Percentiles rank a stretch among this genome's conserved stretches.
phyloP scores from a whole-genome alignment of 1,140 invertebrate genomes.

The Calliphora vicina region DNA sequence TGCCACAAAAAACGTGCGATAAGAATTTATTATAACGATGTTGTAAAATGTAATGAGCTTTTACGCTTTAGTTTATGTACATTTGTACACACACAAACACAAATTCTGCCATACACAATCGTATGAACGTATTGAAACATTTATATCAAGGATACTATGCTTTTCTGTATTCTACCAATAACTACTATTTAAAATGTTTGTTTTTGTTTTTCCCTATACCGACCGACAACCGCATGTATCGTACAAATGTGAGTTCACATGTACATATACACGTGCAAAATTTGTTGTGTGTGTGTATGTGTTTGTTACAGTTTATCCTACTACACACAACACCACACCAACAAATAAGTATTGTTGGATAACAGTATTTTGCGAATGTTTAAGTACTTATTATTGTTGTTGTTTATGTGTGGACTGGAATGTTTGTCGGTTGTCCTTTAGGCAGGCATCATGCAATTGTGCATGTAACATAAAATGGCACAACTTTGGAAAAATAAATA shows the following conservation, averaged over 20 bases:
- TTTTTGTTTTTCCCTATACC: no score
- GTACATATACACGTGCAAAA: no score
- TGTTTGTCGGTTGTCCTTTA: neutral
- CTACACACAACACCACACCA: no score
- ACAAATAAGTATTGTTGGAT: neutral
- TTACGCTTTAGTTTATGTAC: conserved; percentile 28
- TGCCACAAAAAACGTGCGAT: conserved; percentile 21
- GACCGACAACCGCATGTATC: neutral
- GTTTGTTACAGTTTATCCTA: neutral
- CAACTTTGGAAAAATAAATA: neutral
- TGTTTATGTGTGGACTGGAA: neutral
- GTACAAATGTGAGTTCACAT: neutral
- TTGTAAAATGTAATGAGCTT: conserved; percentile 34
- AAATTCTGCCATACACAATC: neutral
- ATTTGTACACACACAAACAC: neutral
- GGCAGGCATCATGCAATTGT: neutral
- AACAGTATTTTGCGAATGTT: neutral
- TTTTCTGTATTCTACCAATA: neutral
- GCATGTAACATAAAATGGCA: neutral
- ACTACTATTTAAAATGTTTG: neutral
- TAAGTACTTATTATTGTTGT: neutral
- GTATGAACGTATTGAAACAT: neutral
- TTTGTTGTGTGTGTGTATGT: neutral
- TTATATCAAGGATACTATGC: neutral
- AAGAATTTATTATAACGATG: conserved; percentile 33